Evolutionary conservation across 2,888 invertebrate species (phyloP).

Genomic region (Habroteleia sp.): DNA sequence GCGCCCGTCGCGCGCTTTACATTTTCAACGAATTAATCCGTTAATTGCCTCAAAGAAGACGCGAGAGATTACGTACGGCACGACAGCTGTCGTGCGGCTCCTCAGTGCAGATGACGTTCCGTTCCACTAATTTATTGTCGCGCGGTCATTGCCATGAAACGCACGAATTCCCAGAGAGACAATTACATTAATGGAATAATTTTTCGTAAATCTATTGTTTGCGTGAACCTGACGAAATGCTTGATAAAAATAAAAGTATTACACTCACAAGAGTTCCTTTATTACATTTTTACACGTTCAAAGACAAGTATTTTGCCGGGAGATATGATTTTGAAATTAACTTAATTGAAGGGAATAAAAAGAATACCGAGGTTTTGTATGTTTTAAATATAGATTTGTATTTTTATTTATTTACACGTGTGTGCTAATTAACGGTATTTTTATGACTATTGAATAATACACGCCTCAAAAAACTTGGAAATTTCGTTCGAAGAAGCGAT

Average conservation of each 20-base stretch:
- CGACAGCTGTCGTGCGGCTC: slow-evolving; percentile 61
- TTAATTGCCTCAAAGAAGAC: slow-evolving; percentile 64
- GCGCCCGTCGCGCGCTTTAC: slow-evolving; percentile 60
- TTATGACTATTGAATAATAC: slow-evolving; percentile 6
- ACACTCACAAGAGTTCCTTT: slow-evolving; percentile 24
- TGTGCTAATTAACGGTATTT: background rate
- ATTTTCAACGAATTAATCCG: slow-evolving; percentile 65
- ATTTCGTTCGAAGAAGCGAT: slow-evolving; percentile 14
- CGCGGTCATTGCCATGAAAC: slow-evolving; percentile 48
- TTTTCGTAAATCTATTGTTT: slow-evolving; percentile 67
- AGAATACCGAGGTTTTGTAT: slow-evolving; percentile 44
- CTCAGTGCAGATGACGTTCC: slow-evolving; percentile 57
- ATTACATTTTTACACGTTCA: slow-evolving; percentile 50
- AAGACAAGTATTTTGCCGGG: slow-evolving; percentile 24
- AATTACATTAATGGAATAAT: slow-evolving; percentile 79
- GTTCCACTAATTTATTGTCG: slow-evolving; percentile 56
- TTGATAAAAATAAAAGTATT: slow-evolving; percentile 39
- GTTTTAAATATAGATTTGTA: slow-evolving; percentile 15
- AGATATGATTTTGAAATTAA: slow-evolving; percentile 51
- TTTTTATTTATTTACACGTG: background rate
- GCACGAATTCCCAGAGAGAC: slow-evolving; percentile 62
- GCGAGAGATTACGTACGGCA: slow-evolving; percentile 57
- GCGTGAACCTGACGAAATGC: slow-evolving; percentile 56
- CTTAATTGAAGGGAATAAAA: slow-evolving; percentile 52
- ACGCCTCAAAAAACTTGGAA: background rate